Evolutionary conservation across 2,888 invertebrate species (phyloP).

Genomic region (Conops quadrifasciatus): DNA sequence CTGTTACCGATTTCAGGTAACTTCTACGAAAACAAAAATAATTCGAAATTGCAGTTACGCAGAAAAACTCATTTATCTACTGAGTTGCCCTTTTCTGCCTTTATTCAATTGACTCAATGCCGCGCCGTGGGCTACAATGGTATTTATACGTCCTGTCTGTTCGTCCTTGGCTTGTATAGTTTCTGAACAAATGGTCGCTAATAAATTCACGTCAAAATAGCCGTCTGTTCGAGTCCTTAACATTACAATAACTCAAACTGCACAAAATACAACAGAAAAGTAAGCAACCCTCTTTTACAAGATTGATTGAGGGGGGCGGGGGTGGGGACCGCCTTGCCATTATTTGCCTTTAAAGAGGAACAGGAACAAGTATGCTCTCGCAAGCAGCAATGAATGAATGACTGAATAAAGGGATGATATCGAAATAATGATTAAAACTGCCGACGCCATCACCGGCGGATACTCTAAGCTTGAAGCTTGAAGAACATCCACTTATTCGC

Average conservation of each 20-base stretch:
- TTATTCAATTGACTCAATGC: too few species aligned
- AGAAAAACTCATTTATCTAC: too few species aligned
- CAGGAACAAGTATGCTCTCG: not conserved
- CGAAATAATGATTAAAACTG: slow-evolving; percentile 25
- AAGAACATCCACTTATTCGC: not conserved
- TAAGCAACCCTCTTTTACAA: not conserved
- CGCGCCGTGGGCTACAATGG: too few species aligned
- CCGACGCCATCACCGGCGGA: slow-evolving; percentile 18
- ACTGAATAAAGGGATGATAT: slow-evolving; percentile 7
- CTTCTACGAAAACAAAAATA: too few species aligned
- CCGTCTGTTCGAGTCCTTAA: slow-evolving; percentile 29
- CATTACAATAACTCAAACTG: slow-evolving; percentile 24
- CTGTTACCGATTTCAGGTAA: too few species aligned
- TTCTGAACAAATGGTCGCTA: slow-evolving; percentile 11
- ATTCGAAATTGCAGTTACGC: too few species aligned
- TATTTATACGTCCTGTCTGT: not conserved
- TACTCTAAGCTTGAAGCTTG: not conserved
- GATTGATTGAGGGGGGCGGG: too few species aligned
- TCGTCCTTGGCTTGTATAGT: not conserved
- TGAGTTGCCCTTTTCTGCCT: too few species aligned
- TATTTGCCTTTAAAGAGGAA: not conserved
- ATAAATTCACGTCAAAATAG: slow-evolving; percentile 34
- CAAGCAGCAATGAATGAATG: not conserved
- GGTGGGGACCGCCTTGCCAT: not conserved
- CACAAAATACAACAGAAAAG: not conserved